Evolutionary conservation across 2,113 vertebrate genomes (phyloP), one percentile per base, ranked within the genome.

Genomic region (Corythaixoides concolor): DNA sequence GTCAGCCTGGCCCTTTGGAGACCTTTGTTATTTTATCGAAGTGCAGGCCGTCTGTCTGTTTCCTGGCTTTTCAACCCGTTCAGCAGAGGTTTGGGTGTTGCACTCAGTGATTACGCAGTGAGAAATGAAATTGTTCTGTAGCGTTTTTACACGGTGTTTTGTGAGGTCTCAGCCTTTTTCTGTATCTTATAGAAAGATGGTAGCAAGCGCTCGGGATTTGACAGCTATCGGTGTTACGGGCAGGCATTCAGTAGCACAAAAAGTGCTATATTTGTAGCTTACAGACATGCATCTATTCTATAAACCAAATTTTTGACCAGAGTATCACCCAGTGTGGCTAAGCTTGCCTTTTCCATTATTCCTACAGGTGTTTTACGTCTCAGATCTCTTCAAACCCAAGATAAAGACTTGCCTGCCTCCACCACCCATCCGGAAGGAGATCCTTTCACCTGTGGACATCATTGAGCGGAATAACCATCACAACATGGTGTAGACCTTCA

Each of bases 391-490:
- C 98, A 99, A 99, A 93, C 98, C 98, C 70, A 98, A 98, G 97
- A 97, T 73, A 23, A 98, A 98, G 85, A 96, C 97, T 22, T 98
- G 98, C 78, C 98, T 98, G 90, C 98, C 98, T 73, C 98, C 99
- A 18, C 98, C 99, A 2, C 98, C 99, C 26, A 98, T 99, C 97
- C 98, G 99, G 97, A 99, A 99, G 98, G 99, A 99, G 95, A 98
- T 99, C 69, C 99, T 99, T 66, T 99, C 99, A 55, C 98, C 99
- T 79, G 98, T 99, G 93, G 99, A 99, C 97, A 99, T 99, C 97
- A 99, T 99, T 62, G 99, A 99, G 58, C 98, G 99, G 95, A 99
- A 99, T 98, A 99, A 99, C 96, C 99, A 99, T 97, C 99, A 99
- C 98, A 99, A 99, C 97, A 99, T 99, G 97, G 98, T 98, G 98